These are phyloP conservation scores for Melanotaenia pygmaea DNA, from an alignment of 2,797 vertebrate species.

Conservation along the genomic window DNA sequence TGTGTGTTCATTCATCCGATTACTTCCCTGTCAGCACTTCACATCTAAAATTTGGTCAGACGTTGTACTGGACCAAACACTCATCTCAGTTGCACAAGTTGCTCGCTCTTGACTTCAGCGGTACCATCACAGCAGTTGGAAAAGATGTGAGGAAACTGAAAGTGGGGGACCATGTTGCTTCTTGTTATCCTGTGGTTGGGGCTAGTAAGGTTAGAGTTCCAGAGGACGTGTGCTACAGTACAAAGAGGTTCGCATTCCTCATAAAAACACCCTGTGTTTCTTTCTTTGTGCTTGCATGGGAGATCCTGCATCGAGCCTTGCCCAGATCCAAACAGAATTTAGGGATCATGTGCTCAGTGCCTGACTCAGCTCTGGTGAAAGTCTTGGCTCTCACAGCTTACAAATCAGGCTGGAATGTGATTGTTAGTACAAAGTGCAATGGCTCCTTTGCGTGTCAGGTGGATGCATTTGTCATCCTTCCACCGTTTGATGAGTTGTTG, in stretches of 20 bases:
- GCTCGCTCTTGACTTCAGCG: slow-evolving; percentile 84
- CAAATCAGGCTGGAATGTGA: slow-evolving; percentile 76
- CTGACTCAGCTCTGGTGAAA: slow-evolving; percentile 73
- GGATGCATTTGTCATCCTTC: slow-evolving; percentile 78
- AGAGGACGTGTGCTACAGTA: slow-evolving; percentile 82
- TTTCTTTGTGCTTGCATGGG: slow-evolving; percentile 86
- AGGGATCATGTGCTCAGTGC: slow-evolving; percentile 68
- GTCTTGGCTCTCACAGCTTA: slow-evolving; percentile 66
- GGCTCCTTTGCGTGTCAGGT: slow-evolving; percentile 56
- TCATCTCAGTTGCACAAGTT: slow-evolving; percentile 78
- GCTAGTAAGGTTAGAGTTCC: slow-evolving; percentile 80
- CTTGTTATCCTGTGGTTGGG: slow-evolving; percentile 84
- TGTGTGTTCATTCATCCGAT: slow-evolving; percentile 86
- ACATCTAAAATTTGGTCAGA: slow-evolving; percentile 78
- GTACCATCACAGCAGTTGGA: slow-evolving; percentile 80
- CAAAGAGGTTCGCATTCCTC: slow-evolving; percentile 80
- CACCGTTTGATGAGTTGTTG: slow-evolving; percentile 74
- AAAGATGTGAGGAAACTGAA: slow-evolving; percentile 79
- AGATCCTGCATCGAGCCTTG: slow-evolving; percentile 80
- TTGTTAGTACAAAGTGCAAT: slow-evolving; percentile 48
- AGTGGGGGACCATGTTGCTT: slow-evolving; percentile 83
- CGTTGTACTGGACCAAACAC: slow-evolving; percentile 85
- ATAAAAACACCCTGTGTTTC: slow-evolving; percentile 84
- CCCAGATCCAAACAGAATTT: slow-evolving; percentile 74
- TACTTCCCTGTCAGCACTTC: slow-evolving; percentile 85